Base-by-base conservation (phyloP, 2,797 vertebrate species). In the Ibycter americanus region DNA sequence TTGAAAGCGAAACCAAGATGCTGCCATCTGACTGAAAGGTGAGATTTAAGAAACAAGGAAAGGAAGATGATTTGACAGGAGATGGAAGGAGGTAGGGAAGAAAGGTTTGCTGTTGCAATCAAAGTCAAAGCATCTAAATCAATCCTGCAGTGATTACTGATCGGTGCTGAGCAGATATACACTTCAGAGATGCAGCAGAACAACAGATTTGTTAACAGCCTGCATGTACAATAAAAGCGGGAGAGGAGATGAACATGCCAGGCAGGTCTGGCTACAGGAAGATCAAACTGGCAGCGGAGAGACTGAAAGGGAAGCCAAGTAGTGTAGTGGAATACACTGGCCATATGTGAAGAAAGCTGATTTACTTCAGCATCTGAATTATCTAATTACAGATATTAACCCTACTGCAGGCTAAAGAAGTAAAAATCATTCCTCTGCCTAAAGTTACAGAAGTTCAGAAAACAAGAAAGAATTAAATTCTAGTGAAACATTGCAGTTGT, bases 361-460 rank as follows among this genome's bases (percentile, higher is more conserved):
- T 63, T 93, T n/a, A 89, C 40, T 87, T 92, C 56, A 87, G 55
- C 63, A 90, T 71, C 55, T 23, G 3, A 82, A 38, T 89, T 87
- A 89, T 34, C 34, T 74, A 73, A 83, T 91, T 79, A 88, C n/a
- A 95, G 54, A 72, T 59, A 83, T 51, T 83, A 96, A 84, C 27
- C 26, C 84, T 84, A 51, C 31, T 63, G 38, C 54, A 95, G 80
- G 68, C 71, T 92, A 85, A 68, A 74, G 31, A 94, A 82, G 31
- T 80, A 74, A 89, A 54, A 91, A 78, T 80, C 14, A 68, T 79
- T 87, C 40, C 56, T 80, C 63, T 87, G 58, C 77, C 83, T 71
- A 27, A 94, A 93, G 85, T 66, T 67, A 93, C 4, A 13, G 44
- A 96, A 96, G 63, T 80, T 85, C 36, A 95, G 59, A 92, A 77